phyloP scores from a whole-genome alignment of 2,797 vertebrate species.

The Gymnothorax reevesii region DNA sequence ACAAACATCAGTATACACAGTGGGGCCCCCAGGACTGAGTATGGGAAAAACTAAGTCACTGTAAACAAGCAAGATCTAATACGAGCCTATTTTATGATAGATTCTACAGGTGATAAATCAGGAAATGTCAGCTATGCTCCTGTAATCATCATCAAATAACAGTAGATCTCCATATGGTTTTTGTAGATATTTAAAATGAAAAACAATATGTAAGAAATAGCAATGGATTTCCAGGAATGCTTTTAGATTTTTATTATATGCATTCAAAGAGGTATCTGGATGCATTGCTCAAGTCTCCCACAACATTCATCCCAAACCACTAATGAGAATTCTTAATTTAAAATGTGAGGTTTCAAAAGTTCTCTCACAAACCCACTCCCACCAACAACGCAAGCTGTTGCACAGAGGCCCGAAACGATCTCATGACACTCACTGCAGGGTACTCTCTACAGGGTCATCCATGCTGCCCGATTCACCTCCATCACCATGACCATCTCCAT shows the following conservation, averaged over 20 bases:
- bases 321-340: not conserved
- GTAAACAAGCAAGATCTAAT: too few species aligned
- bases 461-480: slow-evolving; percentile 2
- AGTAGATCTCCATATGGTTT: not conserved
- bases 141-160: not conserved
- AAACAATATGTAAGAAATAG: too few species aligned
- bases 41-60: too few species aligned
- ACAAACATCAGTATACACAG: too few species aligned
- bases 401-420: not conserved
- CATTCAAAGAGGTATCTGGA: too few species aligned
- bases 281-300: not conserved
- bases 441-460: not conserved
- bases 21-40: too few species aligned
- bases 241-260: too few species aligned
- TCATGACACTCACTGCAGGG: slow-evolving; percentile 14
- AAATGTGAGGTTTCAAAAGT: not conserved
- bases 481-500: slow-evolving; percentile 33
- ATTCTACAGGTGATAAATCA: too few species aligned
- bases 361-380: not conserved
- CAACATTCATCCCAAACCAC: not conserved
- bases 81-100: too few species aligned
- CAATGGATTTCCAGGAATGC: too few species aligned
- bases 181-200: not conserved
- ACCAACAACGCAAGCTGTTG: not conserved
- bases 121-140: too few species aligned